Percentiles rank a stretch among this genome's conserved stretches.
These are phyloP conservation scores for Syrista parreyssii DNA, from an alignment of 2,888 invertebrate genomes.

Conservation along the genomic window DNA sequence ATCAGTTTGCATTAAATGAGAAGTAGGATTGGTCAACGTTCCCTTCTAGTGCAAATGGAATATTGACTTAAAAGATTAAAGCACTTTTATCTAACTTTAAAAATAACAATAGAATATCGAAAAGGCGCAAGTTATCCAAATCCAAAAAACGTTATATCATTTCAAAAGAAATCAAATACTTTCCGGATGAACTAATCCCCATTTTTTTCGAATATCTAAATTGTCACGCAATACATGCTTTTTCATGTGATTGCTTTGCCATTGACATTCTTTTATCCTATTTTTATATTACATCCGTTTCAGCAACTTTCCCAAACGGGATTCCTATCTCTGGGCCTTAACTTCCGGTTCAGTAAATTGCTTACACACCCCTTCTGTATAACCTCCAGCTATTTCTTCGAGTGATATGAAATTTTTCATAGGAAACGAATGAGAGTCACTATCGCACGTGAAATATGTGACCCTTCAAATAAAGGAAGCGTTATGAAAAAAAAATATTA, in stretches of 20 bases:
- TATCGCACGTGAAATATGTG: background rate
- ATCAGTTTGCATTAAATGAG: background rate
- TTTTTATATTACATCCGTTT: background rate
- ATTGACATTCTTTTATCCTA: background rate
- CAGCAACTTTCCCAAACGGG: background rate
- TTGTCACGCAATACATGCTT: too few species aligned
- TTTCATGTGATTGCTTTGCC: background rate
- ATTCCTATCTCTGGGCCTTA: background rate
- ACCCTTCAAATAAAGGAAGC: background rate
- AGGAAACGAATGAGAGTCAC: background rate
- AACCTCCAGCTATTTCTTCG: background rate
- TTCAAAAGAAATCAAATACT: background rate
- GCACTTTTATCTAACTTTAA: background rate
- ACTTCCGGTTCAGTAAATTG: background rate
- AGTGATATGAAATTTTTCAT: background rate
- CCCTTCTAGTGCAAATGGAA: background rate
- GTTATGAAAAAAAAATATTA: background rate
- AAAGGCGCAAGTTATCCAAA: background rate
- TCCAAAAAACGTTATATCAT: background rate
- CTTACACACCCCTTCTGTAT: background rate
- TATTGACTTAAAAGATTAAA: background rate
- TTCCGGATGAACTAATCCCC: background rate
- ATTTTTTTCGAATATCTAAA: background rate
- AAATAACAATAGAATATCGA: background rate
- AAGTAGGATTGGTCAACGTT: background rate